Evolutionary conservation across 2,888 invertebrate genomes (phyloP).

Genomic region (Melanargia galathea): DNA sequence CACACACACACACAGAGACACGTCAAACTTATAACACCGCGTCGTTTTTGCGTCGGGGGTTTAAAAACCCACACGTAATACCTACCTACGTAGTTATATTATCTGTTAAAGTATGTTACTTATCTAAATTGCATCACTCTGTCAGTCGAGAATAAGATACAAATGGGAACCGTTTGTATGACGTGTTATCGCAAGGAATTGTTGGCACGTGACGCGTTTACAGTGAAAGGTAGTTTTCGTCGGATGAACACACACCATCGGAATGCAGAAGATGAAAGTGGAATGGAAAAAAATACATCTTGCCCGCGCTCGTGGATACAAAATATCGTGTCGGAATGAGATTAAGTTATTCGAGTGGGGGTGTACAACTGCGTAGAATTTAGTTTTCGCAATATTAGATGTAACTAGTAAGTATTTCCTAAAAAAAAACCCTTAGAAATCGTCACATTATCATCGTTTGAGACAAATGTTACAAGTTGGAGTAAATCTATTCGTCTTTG

Average conservation of each 20-base stretch:
- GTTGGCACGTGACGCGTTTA: conserved; percentile 15
- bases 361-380: background rate
- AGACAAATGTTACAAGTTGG: too few relatives aligned
- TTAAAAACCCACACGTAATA: too few relatives aligned
- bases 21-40: too few relatives aligned
- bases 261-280: conserved; percentile 46
- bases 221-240: conserved; percentile 44
- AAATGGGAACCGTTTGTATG: background rate
- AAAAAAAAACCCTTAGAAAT: too few relatives aligned
- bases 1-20: too few relatives aligned
- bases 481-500: too few relatives aligned
- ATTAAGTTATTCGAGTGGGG: background rate
- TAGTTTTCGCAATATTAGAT: background rate
- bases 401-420: too few relatives aligned
- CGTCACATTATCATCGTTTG: too few relatives aligned
- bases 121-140: background rate
- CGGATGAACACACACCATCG: conserved; percentile 41
- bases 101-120: too few relatives aligned
- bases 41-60: too few relatives aligned
- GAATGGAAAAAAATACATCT: conserved; percentile 31
- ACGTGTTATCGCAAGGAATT: background rate
- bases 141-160: background rate
- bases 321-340: conserved; percentile 35
- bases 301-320: conserved; percentile 22
- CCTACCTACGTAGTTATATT: too few relatives aligned